Evolutionary conservation across 2,888 invertebrate genomes (phyloP), one percentile per base, ranked within the genome.

Genomic region (Graphium colonna): DNA sequence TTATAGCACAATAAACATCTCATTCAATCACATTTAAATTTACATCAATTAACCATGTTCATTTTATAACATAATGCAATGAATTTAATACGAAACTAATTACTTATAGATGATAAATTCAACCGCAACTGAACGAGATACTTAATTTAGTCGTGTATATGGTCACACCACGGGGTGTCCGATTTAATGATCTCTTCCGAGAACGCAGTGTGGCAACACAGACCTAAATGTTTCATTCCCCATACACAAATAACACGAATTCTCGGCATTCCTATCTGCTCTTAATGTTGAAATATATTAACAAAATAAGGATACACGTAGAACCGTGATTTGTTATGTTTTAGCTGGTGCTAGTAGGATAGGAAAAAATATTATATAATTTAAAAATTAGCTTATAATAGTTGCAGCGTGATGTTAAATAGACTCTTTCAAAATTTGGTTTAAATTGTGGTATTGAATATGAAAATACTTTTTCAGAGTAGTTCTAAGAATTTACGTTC

Each of bases 31-130:
- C 21, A 21, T 21, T 21, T 21, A 21, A 21, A 21, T 21, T 5
- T 5, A 21, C 1, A 4, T 17, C 3, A 39, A 46, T 46, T 4
- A 16, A 3, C 33, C 17, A 18, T 39, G 9, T 10, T 10, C n/a
- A 12, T 38, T 10, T 10, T 16, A 12, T 38, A 18, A 4, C 33
- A 3, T 12, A 39, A 18, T 21, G 7, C 31, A 33, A 10, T 42
- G 31, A 43, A 51, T 38, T 51, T 38, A 15, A 44, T 41, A 39
- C 12, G 15, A 43, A 43, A 51, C 43, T 31, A 26, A 43, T 51
- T 51, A 16, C 15, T 31, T 28, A 12, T 3, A 36, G 3, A 38
- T 51, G 26, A 36, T 36, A 10, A 51, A 28, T 44, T 39, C 16
- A 5, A 26, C 28, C 18, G 33, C 38, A n/a, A 51, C 16, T 13